Evolutionary conservation across 2,888 invertebrate species (phyloP).

Genomic region (Leptura quadrifasciata): DNA sequence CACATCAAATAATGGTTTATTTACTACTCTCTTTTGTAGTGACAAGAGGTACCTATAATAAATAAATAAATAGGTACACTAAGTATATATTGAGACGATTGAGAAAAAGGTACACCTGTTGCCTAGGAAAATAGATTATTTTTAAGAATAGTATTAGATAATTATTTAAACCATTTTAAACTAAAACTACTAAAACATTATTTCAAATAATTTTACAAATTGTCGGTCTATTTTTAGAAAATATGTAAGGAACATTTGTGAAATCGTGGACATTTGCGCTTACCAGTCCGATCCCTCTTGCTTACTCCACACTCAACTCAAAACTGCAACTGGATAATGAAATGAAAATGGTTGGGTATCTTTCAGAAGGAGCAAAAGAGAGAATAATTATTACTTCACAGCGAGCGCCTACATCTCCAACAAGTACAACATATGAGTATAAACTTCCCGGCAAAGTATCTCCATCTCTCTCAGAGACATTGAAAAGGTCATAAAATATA

Average conservation of each 20-base stretch:
- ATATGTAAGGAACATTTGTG: not conserved
- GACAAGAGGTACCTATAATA: no score
- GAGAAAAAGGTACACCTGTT: no score
- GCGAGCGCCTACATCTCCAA: conserved; percentile 38
- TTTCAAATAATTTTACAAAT: not conserved
- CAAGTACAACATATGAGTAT: conserved; percentile 2
- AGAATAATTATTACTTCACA: conserved; percentile 36
- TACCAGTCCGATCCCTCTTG: conserved; percentile 34
- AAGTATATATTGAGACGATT: no score
- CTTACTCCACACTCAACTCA: conserved; percentile 33
- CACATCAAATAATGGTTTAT: no score
- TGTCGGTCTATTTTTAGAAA: not conserved
- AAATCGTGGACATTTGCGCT: conserved; percentile 27
- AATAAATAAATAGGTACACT: no score
- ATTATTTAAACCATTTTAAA: no score
- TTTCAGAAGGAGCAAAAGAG: conserved; percentile 40
- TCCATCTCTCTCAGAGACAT: conserved; percentile 38
- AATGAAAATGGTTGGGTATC: conserved; percentile 33
- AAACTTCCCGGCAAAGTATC: conserved; percentile 35
- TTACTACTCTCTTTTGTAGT: no score
- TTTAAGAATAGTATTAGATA: no score
- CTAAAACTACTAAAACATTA: no score
- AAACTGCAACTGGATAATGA: conserved; percentile 40
- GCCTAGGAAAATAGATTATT: no score
- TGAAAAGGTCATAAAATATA: conserved; percentile 37